Conservation (phyloP, 2,113 vertebrate genomes). For the Pithys albifrons region DNA sequence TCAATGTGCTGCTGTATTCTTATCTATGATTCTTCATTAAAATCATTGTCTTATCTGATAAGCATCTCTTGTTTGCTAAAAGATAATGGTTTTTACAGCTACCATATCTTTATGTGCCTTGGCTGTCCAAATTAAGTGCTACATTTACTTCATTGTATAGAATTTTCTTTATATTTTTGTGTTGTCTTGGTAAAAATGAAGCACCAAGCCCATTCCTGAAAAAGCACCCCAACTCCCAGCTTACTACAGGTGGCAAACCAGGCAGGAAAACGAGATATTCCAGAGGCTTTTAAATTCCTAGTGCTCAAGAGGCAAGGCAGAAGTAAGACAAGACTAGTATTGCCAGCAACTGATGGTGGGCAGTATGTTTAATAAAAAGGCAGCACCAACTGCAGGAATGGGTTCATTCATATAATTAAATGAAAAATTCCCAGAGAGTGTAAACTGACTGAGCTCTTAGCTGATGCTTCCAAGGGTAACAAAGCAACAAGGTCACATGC, state of each 20-base stretch:
- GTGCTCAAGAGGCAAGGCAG: neutral
- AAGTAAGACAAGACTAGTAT: neutral
- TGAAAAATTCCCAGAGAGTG: neutral
- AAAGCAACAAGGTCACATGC: neutral
- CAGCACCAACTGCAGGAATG: neutral
- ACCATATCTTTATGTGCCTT: neutral
- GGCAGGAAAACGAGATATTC: neutral
- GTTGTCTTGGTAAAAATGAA: neutral
- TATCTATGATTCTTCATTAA: conserved; percentile 66
- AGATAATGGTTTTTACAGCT: conserved; percentile 8
- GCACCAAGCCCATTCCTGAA: neutral
- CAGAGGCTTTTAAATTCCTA: neutral
- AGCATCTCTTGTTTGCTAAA: conserved; percentile 40
- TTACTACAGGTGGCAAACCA: neutral
- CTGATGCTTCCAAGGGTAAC: neutral
- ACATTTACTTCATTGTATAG: neutral
- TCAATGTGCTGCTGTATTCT: conserved; percentile 23
- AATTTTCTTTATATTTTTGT: neutral
- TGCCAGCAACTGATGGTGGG: neutral
- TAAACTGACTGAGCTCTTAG: neutral
- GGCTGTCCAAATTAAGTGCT: neutral
- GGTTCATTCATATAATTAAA: neutral
- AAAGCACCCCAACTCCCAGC: neutral
- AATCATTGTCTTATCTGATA: conserved; percentile 59
- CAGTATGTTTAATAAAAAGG: neutral